These are phyloP conservation scores for Andrena dorsata DNA, from an alignment of 2,888 invertebrate species.

Conservation along the genomic window DNA sequence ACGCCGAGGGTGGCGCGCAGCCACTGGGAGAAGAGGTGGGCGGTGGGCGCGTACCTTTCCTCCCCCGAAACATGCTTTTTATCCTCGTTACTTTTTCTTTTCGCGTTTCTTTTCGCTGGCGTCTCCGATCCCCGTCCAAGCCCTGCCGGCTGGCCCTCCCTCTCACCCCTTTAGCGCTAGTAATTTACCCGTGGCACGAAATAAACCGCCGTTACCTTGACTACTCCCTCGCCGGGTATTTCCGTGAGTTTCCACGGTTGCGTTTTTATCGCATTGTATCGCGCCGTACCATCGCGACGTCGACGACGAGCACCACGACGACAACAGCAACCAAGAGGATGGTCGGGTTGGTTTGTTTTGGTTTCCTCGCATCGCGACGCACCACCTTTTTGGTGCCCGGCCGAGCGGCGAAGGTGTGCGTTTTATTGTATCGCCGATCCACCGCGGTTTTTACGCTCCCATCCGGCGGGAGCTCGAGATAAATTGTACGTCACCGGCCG, in stretches of 20 bases:
- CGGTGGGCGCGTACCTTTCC: constrained; percentile 52
- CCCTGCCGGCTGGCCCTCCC: neutral
- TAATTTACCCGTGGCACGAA: constrained; percentile 74
- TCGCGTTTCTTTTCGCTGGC: constrained; percentile 44
- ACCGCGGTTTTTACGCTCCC: constrained; percentile 42
- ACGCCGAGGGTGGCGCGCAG: neutral
- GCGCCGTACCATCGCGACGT: constrained; percentile 67
- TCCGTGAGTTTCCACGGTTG: constrained; percentile 70
- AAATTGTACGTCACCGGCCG: constrained; percentile 40
- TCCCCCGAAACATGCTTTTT: constrained; percentile 65
- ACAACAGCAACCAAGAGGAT: constrained; percentile 28
- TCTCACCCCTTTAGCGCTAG: constrained; percentile 50
- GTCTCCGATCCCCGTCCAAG: constrained; percentile 32
- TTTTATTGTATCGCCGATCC: constrained; percentile 50
- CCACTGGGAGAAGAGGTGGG: neutral
- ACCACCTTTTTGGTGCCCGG: constrained; percentile 57
- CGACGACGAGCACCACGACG: constrained; percentile 37
- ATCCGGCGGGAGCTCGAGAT: constrained; percentile 32
- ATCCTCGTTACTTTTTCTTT: constrained; percentile 66
- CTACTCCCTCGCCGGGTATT: constrained; percentile 71
- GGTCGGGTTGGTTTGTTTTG: constrained; percentile 42
- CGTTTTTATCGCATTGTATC: constrained; percentile 75
- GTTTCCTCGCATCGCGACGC: constrained; percentile 47
- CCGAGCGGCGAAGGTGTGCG: constrained; percentile 36
- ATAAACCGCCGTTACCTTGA: constrained; percentile 75